Evolutionary conservation across 2,113 vertebrate species (phyloP).

Genomic region (Tichodroma muraria): DNA sequence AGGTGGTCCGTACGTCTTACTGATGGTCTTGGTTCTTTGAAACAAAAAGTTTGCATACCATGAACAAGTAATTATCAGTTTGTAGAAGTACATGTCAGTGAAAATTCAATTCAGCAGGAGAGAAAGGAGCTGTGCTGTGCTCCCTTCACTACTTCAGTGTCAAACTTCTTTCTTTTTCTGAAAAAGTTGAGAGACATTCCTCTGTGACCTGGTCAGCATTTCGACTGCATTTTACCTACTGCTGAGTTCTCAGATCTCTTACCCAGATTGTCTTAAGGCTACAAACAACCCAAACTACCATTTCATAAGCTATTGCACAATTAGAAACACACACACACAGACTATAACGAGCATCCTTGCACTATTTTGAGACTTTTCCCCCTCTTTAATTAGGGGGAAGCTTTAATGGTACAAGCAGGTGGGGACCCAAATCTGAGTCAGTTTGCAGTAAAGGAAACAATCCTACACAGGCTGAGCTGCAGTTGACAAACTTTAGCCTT

Average conservation of each 20-base stretch:
- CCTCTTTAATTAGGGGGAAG: background rate
- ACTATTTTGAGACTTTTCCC: background rate
- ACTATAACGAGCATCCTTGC: background rate
- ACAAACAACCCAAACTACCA: background rate
- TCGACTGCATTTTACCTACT: background rate
- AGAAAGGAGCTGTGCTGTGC: background rate
- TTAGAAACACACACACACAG: background rate
- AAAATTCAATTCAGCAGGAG: background rate
- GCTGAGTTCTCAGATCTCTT: background rate
- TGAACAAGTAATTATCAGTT: background rate
- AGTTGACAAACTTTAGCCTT: background rate
- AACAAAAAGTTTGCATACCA: background rate
- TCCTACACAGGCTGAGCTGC: background rate
- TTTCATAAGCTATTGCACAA: conserved; percentile 11
- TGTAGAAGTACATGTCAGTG: background rate
- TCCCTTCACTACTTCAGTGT: background rate
- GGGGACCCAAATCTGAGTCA: background rate
- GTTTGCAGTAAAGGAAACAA: conserved; percentile 3
- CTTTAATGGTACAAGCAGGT: background rate
- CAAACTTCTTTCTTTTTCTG: background rate
- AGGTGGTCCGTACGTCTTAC: background rate
- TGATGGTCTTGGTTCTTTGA: background rate
- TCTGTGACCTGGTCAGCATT: background rate
- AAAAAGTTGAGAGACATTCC: background rate
- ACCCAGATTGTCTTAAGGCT: conserved; percentile 20